A percentile compares a stretch with the other conserved stretches of the same genome.
These are phyloP conservation scores for human DNA, from an alignment of 2,113 vertebrate species.

Conservation along the genomic window DNA sequence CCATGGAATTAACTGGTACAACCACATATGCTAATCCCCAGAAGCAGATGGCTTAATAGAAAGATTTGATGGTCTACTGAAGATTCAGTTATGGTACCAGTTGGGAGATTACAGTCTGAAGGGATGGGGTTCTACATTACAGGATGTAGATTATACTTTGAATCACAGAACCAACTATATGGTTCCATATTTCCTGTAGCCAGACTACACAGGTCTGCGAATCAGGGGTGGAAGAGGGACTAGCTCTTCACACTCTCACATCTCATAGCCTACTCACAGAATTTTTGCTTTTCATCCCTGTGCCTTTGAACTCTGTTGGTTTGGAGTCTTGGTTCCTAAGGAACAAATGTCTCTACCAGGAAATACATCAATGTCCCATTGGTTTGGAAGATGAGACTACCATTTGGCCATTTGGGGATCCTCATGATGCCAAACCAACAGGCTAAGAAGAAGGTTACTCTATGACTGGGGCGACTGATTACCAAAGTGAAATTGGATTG, in stretches of 20 bases:
- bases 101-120: not conserved
- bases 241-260: not conserved
- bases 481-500: not conserved
- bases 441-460: not conserved
- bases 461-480: not conserved
- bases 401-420: not conserved
- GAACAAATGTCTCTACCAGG: not conserved
- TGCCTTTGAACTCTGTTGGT: not conserved
- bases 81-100: not conserved
- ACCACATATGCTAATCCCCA: not conserved
- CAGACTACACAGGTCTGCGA: not conserved
- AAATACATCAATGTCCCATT: not conserved
- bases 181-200: not conserved
- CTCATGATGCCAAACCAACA: not conserved
- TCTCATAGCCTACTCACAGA: not conserved
- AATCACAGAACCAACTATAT: not conserved
- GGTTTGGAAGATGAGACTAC: constrained; percentile 4
- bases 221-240: not conserved
- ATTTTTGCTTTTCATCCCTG: not conserved
- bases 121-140: not conserved
- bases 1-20: not conserved
- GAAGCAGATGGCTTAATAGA: not conserved
- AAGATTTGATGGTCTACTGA: not conserved
- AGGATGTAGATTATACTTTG: not conserved
- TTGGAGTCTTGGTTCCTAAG: constrained; percentile 9